phyloP scores from a whole-genome alignment of 2,888 invertebrate genomes.

The Sinhomidia bicolor region DNA sequence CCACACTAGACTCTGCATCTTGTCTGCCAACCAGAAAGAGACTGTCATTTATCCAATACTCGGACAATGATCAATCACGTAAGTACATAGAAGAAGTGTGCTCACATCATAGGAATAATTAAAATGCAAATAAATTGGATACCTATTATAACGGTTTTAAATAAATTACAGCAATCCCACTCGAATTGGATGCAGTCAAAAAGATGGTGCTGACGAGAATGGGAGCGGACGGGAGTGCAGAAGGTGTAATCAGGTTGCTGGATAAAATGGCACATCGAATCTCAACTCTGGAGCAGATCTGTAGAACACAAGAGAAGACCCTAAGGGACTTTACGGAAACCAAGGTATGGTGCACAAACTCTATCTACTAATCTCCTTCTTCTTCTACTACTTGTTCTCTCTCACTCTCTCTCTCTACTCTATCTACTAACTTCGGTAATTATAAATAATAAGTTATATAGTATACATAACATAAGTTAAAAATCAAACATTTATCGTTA shows the following conservation, averaged over 20 bases:
- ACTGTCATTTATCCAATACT: conserved; percentile 78
- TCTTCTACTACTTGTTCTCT: not conserved
- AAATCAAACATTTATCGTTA: not conserved
- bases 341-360: conserved; percentile 61
- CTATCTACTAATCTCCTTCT: conserved; percentile 33
- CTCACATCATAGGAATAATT: not conserved
- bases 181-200: conserved; percentile 77
- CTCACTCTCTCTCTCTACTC: not conserved
- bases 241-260: conserved; percentile 72
- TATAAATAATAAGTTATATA: not conserved
- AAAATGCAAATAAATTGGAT: not conserved
- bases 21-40: conserved; percentile 79
- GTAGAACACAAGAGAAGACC: conserved; percentile 73
- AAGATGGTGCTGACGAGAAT: conserved; percentile 74
- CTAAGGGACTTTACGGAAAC: conserved; percentile 72
- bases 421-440: conserved; percentile 26
- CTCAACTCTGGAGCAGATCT: conserved; percentile 79
- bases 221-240: conserved; percentile 76
- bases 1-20: conserved; percentile 49
- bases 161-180: conserved; percentile 63
- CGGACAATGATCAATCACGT: conserved; percentile 77
- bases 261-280: conserved; percentile 78
- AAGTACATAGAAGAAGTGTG: conserved; percentile 38
- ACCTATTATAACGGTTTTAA: no score
- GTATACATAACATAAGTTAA: no score